Evolutionary conservation across 2,888 invertebrate species (phyloP).

Genomic region (Gastracanthus pulcherrimus): DNA sequence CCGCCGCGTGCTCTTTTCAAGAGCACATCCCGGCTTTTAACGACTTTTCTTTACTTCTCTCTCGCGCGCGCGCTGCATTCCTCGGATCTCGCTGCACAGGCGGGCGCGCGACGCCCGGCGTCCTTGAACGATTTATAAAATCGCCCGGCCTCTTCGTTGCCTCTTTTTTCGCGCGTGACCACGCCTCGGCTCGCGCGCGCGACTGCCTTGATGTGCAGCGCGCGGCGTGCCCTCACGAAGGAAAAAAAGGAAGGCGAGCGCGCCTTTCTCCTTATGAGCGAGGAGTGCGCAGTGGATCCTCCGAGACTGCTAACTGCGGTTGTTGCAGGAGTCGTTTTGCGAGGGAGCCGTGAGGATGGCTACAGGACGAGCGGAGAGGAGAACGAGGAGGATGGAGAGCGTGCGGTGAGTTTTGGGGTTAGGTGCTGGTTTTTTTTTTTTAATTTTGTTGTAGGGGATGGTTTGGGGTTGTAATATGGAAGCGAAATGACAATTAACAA

Average conservation of each 20-base stretch:
- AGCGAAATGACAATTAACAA: no score
- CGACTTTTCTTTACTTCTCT: slow-evolving; percentile 21
- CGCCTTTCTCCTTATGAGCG: background rate
- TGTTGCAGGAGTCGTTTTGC: background rate
- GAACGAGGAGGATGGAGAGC: background rate
- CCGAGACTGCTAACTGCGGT: background rate
- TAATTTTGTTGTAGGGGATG: background rate
- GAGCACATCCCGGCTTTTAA: slow-evolving; percentile 27
- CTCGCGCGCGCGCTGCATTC: slow-evolving; percentile 13
- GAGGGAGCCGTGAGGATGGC: background rate
- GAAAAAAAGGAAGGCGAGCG: background rate
- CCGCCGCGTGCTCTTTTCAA: background rate
- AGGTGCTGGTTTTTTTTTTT: background rate
- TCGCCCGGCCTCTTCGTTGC: background rate
- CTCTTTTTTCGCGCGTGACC: slow-evolving; percentile 18
- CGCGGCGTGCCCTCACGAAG: background rate
- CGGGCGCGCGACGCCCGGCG: slow-evolving; percentile 27
- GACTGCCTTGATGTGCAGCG: background rate
- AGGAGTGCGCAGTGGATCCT: background rate
- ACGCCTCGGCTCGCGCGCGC: slow-evolving; percentile 9
- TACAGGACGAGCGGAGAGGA: background rate
- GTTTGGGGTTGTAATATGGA: background rate
- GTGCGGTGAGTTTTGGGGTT: background rate
- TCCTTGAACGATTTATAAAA: slow-evolving; percentile 51
- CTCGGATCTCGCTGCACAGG: background rate